phyloP scores from a whole-genome alignment of 35 echinoderm and acorn worm genomes.

The Chiridota heheva region DNA sequence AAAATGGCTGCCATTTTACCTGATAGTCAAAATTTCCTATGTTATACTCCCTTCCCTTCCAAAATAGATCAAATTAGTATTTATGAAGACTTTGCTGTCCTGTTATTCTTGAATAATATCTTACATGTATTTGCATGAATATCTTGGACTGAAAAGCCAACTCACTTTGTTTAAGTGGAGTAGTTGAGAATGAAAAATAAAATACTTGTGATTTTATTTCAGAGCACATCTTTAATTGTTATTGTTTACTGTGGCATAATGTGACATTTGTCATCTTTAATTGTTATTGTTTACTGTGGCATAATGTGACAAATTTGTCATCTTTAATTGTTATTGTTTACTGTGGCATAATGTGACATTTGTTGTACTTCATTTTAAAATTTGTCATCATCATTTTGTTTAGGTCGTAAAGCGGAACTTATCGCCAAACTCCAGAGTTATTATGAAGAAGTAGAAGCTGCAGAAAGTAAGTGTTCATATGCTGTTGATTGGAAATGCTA shows the following conservation, averaged over 20 bases:
- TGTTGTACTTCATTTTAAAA: too few relatives aligned
- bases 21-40: too few relatives aligned
- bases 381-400: background rate
- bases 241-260: background rate
- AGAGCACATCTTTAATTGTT: background rate
- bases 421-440: slow-evolving; percentile 58
- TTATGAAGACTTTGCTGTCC: too few relatives aligned
- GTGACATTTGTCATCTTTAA: background rate
- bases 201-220: too few relatives aligned
- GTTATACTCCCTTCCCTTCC: too few relatives aligned
- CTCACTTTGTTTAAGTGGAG: too few relatives aligned
- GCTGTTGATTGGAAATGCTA: background rate
- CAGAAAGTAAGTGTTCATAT: background rate
- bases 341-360: background rate
- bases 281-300: background rate
- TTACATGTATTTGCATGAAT: too few relatives aligned
- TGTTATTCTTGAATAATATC: too few relatives aligned
- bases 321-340: background rate
- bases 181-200: too few relatives aligned
- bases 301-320: background rate
- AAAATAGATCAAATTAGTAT: too few relatives aligned
- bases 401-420: slow-evolving; percentile 66
- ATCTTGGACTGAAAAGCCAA: too few relatives aligned
- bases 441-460: slow-evolving; percentile 39
- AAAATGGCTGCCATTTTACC: too few relatives aligned